Conservation (phyloP, 1,140 invertebrate species). For the Uloborus diversus region DNA sequence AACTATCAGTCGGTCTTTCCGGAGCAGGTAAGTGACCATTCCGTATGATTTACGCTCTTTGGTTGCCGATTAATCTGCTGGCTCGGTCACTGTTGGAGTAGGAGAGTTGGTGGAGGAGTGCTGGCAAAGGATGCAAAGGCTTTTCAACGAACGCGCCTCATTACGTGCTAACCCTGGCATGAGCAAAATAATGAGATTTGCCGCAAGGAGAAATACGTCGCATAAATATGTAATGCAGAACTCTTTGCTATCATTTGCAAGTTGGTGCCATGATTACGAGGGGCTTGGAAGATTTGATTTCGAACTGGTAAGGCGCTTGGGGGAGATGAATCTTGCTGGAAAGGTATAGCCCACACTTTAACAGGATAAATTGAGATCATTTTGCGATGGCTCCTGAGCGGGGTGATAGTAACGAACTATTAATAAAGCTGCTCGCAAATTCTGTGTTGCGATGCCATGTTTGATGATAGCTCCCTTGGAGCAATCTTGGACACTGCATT, state of each 20-base stretch:
- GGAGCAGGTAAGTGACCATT: slow-evolving; percentile 42
- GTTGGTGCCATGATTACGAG: background rate
- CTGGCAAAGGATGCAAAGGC: background rate
- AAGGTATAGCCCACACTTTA: too few species aligned
- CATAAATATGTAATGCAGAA: slow-evolving; percentile 34
- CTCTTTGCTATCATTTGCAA: background rate
- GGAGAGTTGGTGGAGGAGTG: background rate
- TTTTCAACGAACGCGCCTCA: slow-evolving; percentile 38
- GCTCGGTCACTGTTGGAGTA: background rate
- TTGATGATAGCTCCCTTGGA: too few species aligned
- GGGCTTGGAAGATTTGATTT: background rate
- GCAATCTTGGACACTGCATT: too few species aligned
- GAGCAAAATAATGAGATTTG: slow-evolving; percentile 41
- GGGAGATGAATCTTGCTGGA: too few species aligned
- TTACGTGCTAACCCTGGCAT: slow-evolving; percentile 2
- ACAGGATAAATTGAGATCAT: too few species aligned
- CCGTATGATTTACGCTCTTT: slow-evolving; percentile 32
- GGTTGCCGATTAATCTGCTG: slow-evolving; percentile 23
- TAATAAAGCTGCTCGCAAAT: too few species aligned
- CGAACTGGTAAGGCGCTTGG: too few species aligned
- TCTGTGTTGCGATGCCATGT: too few species aligned
- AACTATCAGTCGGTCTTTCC: background rate
- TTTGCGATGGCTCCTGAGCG: too few species aligned
- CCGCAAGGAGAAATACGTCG: background rate
- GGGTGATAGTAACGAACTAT: too few species aligned